Percentiles rank a stretch among this genome's conserved stretches.
Conservation (phyloP, 1,140 invertebrate genomes). For the Aphidius ervi region DNA sequence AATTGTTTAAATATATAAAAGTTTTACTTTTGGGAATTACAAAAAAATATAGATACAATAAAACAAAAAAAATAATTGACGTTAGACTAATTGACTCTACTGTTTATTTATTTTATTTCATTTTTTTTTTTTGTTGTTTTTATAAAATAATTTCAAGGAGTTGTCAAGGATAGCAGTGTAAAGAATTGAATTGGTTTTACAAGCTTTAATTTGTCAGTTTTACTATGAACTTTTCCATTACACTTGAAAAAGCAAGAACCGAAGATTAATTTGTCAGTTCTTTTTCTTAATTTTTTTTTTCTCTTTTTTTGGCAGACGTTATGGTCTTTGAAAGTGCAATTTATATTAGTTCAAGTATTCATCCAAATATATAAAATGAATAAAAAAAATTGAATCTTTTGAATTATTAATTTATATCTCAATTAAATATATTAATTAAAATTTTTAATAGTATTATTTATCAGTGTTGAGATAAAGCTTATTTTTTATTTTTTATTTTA, state of each 20-base stretch:
- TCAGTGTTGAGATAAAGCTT: background rate
- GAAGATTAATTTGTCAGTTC: conserved; percentile 2
- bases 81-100: conserved; percentile 8
- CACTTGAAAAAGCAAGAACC: conserved; percentile 10
- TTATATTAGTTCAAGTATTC: too few relatives aligned
- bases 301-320: too few relatives aligned
- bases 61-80: background rate
- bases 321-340: too few relatives aligned
- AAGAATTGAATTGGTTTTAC: background rate
- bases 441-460: too few relatives aligned
- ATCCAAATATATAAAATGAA: too few relatives aligned
- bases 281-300: too few relatives aligned
- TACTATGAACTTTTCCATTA: conserved; percentile 25
- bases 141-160: background rate
- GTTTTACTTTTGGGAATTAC: conserved; percentile 8
- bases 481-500: too few relatives aligned
- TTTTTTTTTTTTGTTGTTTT: background rate
- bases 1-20: too few relatives aligned
- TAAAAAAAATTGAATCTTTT: too few relatives aligned
- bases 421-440: too few relatives aligned
- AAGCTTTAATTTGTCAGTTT: conserved; percentile 18
- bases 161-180: background rate
- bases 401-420: too few relatives aligned
- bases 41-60: background rate
- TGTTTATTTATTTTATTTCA: background rate